A percentile compares a stretch with the other conserved stretches of the same genome.
Conservation (phyloP, 2,113 vertebrate genomes). For the Camelus dromedarius region DNA sequence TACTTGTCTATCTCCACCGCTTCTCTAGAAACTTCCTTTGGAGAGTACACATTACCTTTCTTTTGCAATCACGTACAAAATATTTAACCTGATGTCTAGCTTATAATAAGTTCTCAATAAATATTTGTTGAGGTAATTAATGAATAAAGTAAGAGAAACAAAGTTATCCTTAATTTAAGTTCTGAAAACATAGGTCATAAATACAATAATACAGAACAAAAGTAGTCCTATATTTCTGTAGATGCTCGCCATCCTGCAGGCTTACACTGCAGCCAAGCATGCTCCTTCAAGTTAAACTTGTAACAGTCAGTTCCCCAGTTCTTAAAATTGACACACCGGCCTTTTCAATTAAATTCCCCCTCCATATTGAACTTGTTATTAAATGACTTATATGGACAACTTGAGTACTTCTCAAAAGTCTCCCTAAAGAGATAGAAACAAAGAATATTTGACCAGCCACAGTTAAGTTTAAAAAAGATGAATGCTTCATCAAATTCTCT, state of each 20-base stretch:
- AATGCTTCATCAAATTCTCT: background rate
- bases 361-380: background rate
- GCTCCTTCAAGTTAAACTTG: background rate
- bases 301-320: background rate
- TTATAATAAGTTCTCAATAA: background rate
- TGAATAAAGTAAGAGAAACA: slow-evolving; percentile 27
- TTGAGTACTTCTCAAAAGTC: background rate
- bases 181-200: background rate
- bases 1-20: background rate
- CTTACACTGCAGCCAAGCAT: background rate
- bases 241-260: background rate
- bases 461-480: slow-evolving; percentile 38
- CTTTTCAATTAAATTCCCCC: background rate
- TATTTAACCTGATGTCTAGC: background rate
- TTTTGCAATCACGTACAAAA: background rate
- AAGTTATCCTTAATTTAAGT: background rate
- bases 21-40: background rate
- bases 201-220: background rate
- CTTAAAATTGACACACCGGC: background rate
- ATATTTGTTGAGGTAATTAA: background rate
- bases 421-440: background rate
- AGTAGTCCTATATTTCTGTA: background rate
- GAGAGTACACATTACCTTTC: background rate
- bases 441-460: background rate
- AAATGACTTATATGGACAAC: background rate